Evolutionary conservation across 2,888 invertebrate species (phyloP), one percentile per base, ranked within the genome.

Genomic region (Psylliodes chrysocephalus): DNA sequence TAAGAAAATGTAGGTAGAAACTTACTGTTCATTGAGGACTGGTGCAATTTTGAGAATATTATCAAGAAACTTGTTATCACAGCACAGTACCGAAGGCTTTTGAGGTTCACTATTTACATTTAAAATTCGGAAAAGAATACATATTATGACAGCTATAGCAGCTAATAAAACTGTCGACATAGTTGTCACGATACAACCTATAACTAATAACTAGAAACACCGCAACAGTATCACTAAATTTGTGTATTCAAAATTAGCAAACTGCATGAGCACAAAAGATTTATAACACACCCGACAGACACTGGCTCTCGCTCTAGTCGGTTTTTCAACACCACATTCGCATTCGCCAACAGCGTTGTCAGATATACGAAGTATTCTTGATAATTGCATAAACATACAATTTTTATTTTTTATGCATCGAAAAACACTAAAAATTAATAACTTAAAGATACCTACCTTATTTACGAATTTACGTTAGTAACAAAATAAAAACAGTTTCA

Each of bases 161-260:
- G 93, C 92, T 75, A 94, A 83, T 72, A 93, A 85, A 67, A 92
- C 92, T 69, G 93, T 92, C 76, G 93, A 93, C 93, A 93, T 93
- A 59, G 49, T 57, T 49, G 51, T 49, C 38, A 49, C 30, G 22
- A 40, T 17, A 59, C 59, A n/a, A 18, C 49, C 51, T 35, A 28
- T 18, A 12, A 38, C 25, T 40, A 40, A n/a, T 10, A n/a, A 38
- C 28, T 49, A 38, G 25, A 25, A 28, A 14, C 25, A 40, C 49
- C n/a, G 49, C 25, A n/a, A n/a, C 10, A 28, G 25, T 35, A 15
- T 49, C 15, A 59, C 49, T 59, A 28, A 55, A 25, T 30, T 8
- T 28, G n/a, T 18, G 38, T 15, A 18, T 12, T 3, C 1, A 14
- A 44, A 46, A 46, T 22, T 10, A 14, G 40, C 2, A 18, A 18